These are phyloP conservation scores for Sebastes hopkinsi DNA, from an alignment of 2,797 vertebrate species.

Conservation along the genomic window DNA sequence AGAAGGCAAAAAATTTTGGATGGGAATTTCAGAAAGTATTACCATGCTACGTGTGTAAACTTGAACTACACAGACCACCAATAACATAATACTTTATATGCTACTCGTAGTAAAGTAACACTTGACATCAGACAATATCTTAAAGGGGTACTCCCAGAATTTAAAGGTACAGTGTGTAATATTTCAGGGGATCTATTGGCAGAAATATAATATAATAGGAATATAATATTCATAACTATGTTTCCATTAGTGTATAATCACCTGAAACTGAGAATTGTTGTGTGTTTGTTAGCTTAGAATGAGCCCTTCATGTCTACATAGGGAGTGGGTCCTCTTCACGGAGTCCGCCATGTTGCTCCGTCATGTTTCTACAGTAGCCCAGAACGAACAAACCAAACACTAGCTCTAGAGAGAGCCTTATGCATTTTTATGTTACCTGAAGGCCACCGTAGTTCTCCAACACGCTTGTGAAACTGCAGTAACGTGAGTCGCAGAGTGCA, in stretches of 20 bases:
- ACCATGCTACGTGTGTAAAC: neutral
- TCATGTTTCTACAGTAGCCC: too few species aligned
- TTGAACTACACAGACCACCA: neutral
- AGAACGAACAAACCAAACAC: rapidly evolving
- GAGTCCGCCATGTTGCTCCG: too few species aligned
- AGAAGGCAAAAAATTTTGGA: neutral
- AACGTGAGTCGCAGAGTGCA: too few species aligned
- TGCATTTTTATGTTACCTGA: too few species aligned
- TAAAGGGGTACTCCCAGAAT: neutral
- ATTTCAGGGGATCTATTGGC: neutral
- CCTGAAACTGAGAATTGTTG: too few species aligned
- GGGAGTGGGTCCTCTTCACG: too few species aligned
- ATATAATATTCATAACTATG: neutral
- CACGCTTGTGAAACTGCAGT: too few species aligned
- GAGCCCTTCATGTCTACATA: too few species aligned
- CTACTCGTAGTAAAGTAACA: neutral
- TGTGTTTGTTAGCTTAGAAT: too few species aligned
- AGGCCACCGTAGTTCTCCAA: too few species aligned
- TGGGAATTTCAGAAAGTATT: neutral
- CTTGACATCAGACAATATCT: neutral
- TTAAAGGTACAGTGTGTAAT: neutral
- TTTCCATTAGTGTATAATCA: neutral
- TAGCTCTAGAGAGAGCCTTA: too few species aligned
- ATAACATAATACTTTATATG: neutral
- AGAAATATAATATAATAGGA: too few species aligned